Percentiles rank a stretch among this genome's conserved stretches.
Evolutionary conservation across 2,888 invertebrate species (phyloP).

Genomic region (Latheticus oryzae): DNA sequence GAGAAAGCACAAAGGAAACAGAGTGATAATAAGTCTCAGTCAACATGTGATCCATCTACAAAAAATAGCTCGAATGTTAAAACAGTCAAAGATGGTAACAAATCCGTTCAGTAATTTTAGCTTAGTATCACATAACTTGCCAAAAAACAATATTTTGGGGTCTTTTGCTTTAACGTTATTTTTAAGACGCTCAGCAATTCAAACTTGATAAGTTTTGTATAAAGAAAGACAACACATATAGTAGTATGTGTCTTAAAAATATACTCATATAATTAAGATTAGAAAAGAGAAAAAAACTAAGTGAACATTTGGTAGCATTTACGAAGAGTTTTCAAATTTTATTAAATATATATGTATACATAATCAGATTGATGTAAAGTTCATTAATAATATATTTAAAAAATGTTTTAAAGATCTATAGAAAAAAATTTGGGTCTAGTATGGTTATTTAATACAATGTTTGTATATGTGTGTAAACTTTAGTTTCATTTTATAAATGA

Average conservation of each 20-base stretch:
- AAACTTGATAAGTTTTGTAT: too few relatives aligned
- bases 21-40: conserved; percentile 33
- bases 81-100: conserved; percentile 34
- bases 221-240: conserved; percentile 30
- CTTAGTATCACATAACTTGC: conserved; percentile 36
- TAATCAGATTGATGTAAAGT: conserved; percentile 22
- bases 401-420: conserved; percentile 23
- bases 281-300: too few relatives aligned
- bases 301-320: too few relatives aligned
- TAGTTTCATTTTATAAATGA: conserved; percentile 5
- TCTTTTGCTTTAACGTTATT: conserved; percentile 25
- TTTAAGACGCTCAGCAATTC: conserved; percentile 17
- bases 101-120: conserved; percentile 40
- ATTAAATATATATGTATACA: conserved; percentile 18
- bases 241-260: conserved; percentile 35
- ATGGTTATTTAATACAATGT: conserved; percentile 19
- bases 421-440: conserved; percentile 10
- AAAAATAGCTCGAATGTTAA: conserved; percentile 29
- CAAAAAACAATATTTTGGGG: conserved; percentile 38
- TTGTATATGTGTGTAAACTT: conserved; percentile 25
- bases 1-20: conserved; percentile 25
- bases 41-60: conserved; percentile 29
- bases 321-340: conserved; percentile 22
- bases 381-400: conserved; percentile 14
- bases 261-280: conserved; percentile 37